phyloP scores from a whole-genome alignment of 2,797 vertebrate species.

The Odontamblyopus rebecca region DNA sequence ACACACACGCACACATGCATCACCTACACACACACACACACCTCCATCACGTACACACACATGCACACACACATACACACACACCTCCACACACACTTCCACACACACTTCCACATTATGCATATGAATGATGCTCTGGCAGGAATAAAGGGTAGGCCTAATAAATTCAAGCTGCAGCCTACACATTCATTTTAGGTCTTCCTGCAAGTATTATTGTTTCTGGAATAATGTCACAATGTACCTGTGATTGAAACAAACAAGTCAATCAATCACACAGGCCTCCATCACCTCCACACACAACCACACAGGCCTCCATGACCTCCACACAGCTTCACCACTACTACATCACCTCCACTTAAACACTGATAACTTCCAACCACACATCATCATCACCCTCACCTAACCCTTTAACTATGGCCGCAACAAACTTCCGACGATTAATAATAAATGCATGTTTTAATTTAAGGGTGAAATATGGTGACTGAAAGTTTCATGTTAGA shows the following conservation, averaged over 20 bases:
- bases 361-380: background rate
- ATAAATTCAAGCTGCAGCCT: too few species aligned
- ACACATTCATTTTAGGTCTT: too few species aligned
- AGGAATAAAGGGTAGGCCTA: too few species aligned
- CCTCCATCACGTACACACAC: background rate
- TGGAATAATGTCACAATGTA: too few species aligned
- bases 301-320: slow-evolving; percentile 26
- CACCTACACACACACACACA: background rate
- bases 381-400: background rate
- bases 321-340: slow-evolving; percentile 21
- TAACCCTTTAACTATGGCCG: background rate
- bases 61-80: background rate
- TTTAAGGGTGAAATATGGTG: too few species aligned
- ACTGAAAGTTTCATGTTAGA: too few species aligned
- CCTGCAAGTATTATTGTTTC: too few species aligned
- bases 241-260: too few species aligned
- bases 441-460: too few species aligned
- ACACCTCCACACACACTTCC: background rate
- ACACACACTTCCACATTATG: slow-evolving; percentile 1
- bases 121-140: too few species aligned
- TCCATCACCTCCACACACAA: slow-evolving; percentile 26
- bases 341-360: background rate
- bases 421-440: too few species aligned
- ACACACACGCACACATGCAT: background rate
- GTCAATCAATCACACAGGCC: too few species aligned